Evolutionary conservation across 2,888 invertebrate species (phyloP), one percentile per base, ranked within the genome.

Genomic region (Argynnis bischoffii): DNA sequence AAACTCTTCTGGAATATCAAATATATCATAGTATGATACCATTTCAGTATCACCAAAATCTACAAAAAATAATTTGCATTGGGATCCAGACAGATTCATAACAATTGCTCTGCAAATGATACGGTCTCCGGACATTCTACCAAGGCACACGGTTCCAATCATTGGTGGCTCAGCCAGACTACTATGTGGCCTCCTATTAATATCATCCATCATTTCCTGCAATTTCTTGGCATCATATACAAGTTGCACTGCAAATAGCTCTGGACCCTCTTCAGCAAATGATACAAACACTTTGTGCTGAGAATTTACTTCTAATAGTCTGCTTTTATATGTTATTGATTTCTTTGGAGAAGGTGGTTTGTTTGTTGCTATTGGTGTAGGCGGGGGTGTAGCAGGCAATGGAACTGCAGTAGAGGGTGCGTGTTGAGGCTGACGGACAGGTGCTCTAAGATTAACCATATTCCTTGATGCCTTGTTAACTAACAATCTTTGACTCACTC

Each of bases 41-140:
- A 95, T 89, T 86, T 96, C 97, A 6, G 95, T 95, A 79, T 96
- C 96, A 41, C 97, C 97, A 82, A 95, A 97, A 84, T 97, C 97
- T 46, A 97, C 96, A 83, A 96, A 97, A 79, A 95, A 96, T 6
- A 97, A 93, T 84, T 96, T 96, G 81, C 95, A 96, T 63, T 95
- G 94, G 21, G 95, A 94, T 69, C 95, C 95, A 50, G 95, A 95
- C 55, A 96, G 93, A 75, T 94, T 95, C 85, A 95, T 96, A 3
- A 97, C 95, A 50, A 97, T 95, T 47, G 96, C 97, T 74, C 97
- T 93, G 78, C 96, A 96, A 63, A 96, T 93, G 21, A 94, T 94
- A 6, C 94, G 92, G 78, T 96, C 96, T 71, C 94, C 94, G 0
- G 95, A 93, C 86, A 95, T 96, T 70, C 95, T 93, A 0, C 96